Base-by-base conservation (phyloP, 2,113 vertebrate species). In the Marmota monax region DNA sequence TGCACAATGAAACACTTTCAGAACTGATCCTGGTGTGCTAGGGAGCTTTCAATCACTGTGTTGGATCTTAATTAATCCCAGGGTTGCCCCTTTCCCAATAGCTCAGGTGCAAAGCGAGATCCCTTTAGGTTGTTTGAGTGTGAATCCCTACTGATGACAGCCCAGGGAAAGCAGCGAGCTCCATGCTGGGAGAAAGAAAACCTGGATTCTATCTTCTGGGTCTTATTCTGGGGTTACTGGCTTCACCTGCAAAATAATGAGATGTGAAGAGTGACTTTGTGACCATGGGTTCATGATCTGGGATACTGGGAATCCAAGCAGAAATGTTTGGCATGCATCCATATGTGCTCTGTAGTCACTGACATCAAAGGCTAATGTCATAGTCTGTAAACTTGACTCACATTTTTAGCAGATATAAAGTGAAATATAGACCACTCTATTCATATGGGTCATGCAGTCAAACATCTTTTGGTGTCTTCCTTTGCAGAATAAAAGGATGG, bases 1-100 rank as follows among this genome's bases (percentile, higher is more conserved):
- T 53, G 22, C 39, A 65, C 94, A 96, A 96, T 93, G 56, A 96
- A 97, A 97, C 94, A 45, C 2, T 97, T 98, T 86, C 37, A 17
- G 96, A 92, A 97, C 27, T 18, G 88, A 92, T 34, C 37, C n/a
- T 45, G 3, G 89, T 51, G 0, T 67, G 69, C 73, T 1, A 39
- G 53, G 63, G 58, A 45, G 48, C n/a, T 97, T 95, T 89, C 90
- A 94, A 92, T 95, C 84, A 73, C 65, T 92, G 29, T 37, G 1
- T 80, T 58, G 27, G 53, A n/a, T 96, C 97, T 95, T 90, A 82
- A 96, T 96, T 90, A 90, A 96, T 90, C 37, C 65, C 90, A 95
- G 84, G 58, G 20, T 0, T 56, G 39, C 27, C 48, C 8, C 34
- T 65, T 22, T 96, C 18, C 23, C 76, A 93, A 90, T 87, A 96